Evolutionary conservation across 35 echinoderm and acorn worm species (phyloP).

Genomic region (Holothuria glaberrima): DNA sequence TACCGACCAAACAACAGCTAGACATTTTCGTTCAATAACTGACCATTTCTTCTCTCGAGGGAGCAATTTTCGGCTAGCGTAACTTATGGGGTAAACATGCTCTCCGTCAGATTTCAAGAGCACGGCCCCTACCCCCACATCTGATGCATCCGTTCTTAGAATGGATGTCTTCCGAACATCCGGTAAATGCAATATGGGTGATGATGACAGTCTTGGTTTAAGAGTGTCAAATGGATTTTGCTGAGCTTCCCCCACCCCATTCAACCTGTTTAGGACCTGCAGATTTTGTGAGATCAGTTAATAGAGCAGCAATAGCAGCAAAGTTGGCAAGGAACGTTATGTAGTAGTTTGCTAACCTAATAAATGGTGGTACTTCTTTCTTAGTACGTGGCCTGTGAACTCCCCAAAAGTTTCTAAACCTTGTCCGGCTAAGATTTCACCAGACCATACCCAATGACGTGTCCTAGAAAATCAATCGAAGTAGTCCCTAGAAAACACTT

Average conservation of each 20-base stretch:
- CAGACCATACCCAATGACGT: conserved; percentile 38
- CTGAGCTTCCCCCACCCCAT: conserved; percentile 60
- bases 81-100: conserved; percentile 33
- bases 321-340: conserved; percentile 47
- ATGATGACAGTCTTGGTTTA: conserved; percentile 38
- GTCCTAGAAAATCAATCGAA: conserved; percentile 50
- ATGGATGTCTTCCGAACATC: conserved; percentile 46
- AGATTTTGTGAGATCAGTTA: conserved; percentile 63
- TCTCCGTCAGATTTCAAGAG: conserved; percentile 32
- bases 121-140: conserved; percentile 48
- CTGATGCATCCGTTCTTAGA: conserved; percentile 58
- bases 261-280: conserved; percentile 56
- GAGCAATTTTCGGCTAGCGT: conserved; percentile 57
- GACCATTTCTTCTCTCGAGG: background rate
- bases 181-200: conserved; percentile 62
- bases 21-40: no score
- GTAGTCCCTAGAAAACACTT: conserved; percentile 37
- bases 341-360: conserved; percentile 38
- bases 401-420: background rate
- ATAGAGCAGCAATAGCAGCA: conserved; percentile 55
- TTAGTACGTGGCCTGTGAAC: no score
- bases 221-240: conserved; percentile 46
- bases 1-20: background rate
- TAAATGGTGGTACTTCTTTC: background rate
- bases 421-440: conserved; percentile 16